phyloP scores from a whole-genome alignment of 1,140 invertebrate genomes.

The Cryptotermes secundus region DNA sequence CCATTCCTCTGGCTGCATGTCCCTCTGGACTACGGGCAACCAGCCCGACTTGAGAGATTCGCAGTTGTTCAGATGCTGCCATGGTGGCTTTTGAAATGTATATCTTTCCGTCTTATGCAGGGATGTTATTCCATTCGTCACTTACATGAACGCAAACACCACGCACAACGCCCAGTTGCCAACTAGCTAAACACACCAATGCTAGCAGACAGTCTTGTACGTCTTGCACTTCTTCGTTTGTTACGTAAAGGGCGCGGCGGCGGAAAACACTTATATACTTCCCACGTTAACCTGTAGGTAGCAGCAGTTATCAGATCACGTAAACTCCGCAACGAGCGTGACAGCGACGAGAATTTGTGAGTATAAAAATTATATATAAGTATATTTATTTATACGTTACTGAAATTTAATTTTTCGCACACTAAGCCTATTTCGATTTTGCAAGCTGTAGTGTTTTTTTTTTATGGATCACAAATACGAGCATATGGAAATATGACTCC shows the following conservation, averaged over 20 bases:
- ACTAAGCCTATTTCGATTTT: too few relatives aligned
- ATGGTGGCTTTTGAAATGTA: neutral
- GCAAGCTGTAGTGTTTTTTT: too few relatives aligned
- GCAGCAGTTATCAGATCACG: neutral
- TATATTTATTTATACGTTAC: too few relatives aligned
- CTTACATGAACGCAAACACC: neutral
- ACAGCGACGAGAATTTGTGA: too few relatives aligned
- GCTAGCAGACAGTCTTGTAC: too few relatives aligned
- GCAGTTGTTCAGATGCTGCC: conserved; percentile 27
- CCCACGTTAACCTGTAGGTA: neutral
- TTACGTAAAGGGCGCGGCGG: too few relatives aligned
- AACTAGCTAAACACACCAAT: neutral
- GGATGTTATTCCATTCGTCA: neutral
- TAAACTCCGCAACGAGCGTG: neutral
- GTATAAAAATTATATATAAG: too few relatives aligned
- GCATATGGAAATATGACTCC: too few relatives aligned
- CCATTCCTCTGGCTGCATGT: conserved; percentile 88
- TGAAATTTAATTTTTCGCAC: too few relatives aligned
- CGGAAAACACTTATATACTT: neutral
- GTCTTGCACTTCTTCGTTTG: too few relatives aligned
- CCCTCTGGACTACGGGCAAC: conserved; percentile 87
- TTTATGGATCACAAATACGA: too few relatives aligned
- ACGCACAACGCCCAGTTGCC: neutral
- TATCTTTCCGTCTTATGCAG: too few relatives aligned
- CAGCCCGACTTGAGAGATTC: conserved; percentile 55